phyloP scores from a whole-genome alignment of 2,797 vertebrate genomes.

The Pagetopsis macropterus region DNA sequence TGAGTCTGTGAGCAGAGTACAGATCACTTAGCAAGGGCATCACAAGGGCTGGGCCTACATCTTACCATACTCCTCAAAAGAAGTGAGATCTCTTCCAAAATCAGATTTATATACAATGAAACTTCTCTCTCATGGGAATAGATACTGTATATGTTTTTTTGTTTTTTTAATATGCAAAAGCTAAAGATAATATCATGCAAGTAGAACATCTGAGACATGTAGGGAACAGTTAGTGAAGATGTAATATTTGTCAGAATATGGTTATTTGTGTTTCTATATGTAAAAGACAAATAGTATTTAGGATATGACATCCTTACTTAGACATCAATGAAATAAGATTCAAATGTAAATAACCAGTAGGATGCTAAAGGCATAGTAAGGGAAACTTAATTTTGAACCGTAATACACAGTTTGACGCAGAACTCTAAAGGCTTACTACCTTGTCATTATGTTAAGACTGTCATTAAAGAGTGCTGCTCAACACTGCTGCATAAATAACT shows the following conservation, averaged over 20 bases:
- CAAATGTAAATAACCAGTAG: neutral
- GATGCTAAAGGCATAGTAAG: too few species aligned
- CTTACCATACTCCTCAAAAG: conserved; percentile 24
- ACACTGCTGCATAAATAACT: too few species aligned
- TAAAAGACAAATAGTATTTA: neutral
- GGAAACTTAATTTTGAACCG: too few species aligned
- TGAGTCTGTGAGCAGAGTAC: conserved; percentile 53
- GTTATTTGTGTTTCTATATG: neutral
- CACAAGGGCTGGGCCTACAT: conserved; percentile 56
- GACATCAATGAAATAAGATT: neutral
- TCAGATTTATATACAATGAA: neutral
- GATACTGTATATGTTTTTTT: neutral
- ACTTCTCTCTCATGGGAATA: neutral
- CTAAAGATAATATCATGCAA: neutral
- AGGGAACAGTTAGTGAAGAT: neutral
- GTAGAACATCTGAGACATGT: neutral
- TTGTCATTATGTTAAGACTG: too few species aligned
- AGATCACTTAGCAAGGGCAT: conserved; percentile 65
- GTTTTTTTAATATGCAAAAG: too few species aligned
- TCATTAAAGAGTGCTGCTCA: too few species aligned
- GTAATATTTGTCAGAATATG: neutral
- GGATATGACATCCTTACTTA: too few species aligned
- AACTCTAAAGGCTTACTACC: too few species aligned
- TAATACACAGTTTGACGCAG: too few species aligned
- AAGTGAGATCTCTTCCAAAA: neutral